A percentile compares a stretch with the other conserved stretches of the same genome.
Conservation (phyloP, 2,797 vertebrate species). For the Pseudomugil tenellus region DNA sequence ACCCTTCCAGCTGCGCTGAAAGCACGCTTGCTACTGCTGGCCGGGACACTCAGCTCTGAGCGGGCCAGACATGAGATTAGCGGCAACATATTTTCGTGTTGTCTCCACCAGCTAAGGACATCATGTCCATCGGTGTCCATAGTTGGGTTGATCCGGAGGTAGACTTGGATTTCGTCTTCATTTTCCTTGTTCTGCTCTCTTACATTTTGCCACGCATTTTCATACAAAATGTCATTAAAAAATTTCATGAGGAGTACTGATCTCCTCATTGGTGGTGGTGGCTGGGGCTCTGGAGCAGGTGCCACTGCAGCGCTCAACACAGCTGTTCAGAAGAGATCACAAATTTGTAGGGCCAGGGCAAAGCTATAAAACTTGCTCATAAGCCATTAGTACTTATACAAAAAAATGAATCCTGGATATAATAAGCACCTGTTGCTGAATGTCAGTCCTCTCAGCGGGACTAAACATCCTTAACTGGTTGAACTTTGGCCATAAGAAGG, state of each 20-base stretch:
- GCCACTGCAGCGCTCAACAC: background rate
- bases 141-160: background rate
- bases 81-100: too few relatives aligned
- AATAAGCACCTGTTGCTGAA: background rate
- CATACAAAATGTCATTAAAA: too few relatives aligned
- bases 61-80: too few relatives aligned
- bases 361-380: background rate
- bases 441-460: background rate
- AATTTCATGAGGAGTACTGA: too few relatives aligned
- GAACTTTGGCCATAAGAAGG: background rate
- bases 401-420: background rate
- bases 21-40: too few relatives aligned
- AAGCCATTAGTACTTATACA: background rate
- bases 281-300: too few relatives aligned
- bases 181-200: background rate
- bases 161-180: background rate
- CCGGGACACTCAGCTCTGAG: too few relatives aligned
- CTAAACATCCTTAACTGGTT: background rate
- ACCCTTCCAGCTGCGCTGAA: too few relatives aligned
- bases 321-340: background rate
- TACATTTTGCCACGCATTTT: background rate
- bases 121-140: too few relatives aligned
- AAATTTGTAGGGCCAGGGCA: background rate
- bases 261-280: background rate
- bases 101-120: too few relatives aligned